Evolutionary conservation across 1,140 invertebrate species (phyloP), one percentile per base, ranked within the genome.

Genomic region (Paralvinella palmiformis): DNA sequence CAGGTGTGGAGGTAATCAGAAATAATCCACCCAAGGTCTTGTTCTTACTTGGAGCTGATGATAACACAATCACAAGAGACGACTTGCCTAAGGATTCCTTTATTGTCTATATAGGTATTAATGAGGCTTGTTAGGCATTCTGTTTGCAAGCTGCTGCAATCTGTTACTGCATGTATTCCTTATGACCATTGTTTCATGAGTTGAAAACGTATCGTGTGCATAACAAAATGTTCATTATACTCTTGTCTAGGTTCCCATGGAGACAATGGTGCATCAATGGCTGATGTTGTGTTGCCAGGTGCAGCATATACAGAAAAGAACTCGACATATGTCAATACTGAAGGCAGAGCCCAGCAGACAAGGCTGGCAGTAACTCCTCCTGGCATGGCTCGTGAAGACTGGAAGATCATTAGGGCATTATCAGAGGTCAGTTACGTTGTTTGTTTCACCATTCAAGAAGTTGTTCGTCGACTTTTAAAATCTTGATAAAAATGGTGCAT

Each of bases 231-330:
- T 22, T 24, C 24, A 29, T 52, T 13, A 27, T 52, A 29, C 31
- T 50, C 35, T 17, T 59, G 2, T 67, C 6, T 58, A 91, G 94
- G 96, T 59, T 94, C 96, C 83, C 96, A 98, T 82, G 96, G 96
- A 59, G 96, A 99, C 80, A 84, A 82, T 66, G 96, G 96, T 66
- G 96, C 96, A 13, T 80, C 87, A 58, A 89, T 95, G 66, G 95
- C 96, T 62, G 96, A 99, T 82, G 86, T 92, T 20, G 85, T 99
- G 63, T 83, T 99, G 2, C 95, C 96, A 22, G 96, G 78, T 62
- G 92, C 93, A n/a, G 94, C 96, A 0, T 99, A 98, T 77, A 99
- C 96, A 1, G 96, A 99, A 84, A 99, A 99, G 82, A 89, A 93
- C 78, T 94, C 85, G 7, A 97, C 90, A 17, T 99, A 94, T 81